Conservation (phyloP, 2,888 invertebrate genomes). For the Leptogaster cylindrica region DNA sequence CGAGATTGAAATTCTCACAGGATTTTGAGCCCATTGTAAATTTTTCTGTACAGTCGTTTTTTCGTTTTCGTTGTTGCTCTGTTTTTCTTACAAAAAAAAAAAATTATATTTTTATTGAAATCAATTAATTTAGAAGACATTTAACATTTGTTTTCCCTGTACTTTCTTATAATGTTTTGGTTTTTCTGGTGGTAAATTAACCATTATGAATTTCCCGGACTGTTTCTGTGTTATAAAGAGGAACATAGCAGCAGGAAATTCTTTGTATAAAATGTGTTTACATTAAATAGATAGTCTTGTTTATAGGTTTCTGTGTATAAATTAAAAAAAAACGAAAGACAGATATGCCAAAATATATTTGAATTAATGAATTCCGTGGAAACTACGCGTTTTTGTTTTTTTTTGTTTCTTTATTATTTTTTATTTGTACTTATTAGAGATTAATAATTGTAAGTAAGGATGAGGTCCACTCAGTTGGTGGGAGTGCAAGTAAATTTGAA, state of each 20-base stretch:
- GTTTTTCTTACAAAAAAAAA: too few relatives aligned
- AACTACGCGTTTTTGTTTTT: not conserved
- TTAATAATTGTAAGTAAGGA: not conserved
- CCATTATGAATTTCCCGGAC: constrained; percentile 4
- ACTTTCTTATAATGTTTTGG: too few relatives aligned
- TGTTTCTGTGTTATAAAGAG: too few relatives aligned
- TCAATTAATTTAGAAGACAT: not conserved
- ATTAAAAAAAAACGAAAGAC: constrained; percentile 27
- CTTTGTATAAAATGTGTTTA: too few relatives aligned
- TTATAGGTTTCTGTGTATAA: constrained; percentile 29
- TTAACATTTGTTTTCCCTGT: not conserved
- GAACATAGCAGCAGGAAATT: too few relatives aligned
- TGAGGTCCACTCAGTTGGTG: too few relatives aligned
- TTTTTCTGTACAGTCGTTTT: constrained; percentile 16
- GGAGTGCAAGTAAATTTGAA: not conserved
- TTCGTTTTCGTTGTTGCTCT: constrained; percentile 18
- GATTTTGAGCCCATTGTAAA: too few relatives aligned
- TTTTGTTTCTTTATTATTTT: not conserved
- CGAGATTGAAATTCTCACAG: not conserved
- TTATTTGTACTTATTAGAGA: not conserved
- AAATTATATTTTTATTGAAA: too few relatives aligned
- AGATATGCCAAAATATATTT: constrained; percentile 34
- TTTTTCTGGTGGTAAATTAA: too few relatives aligned
- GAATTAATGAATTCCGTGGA: constrained; percentile 14
- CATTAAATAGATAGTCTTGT: not conserved